Base-by-base conservation (phyloP, 2,113 vertebrate species). In the Megaleporinus macrocephalus region DNA sequence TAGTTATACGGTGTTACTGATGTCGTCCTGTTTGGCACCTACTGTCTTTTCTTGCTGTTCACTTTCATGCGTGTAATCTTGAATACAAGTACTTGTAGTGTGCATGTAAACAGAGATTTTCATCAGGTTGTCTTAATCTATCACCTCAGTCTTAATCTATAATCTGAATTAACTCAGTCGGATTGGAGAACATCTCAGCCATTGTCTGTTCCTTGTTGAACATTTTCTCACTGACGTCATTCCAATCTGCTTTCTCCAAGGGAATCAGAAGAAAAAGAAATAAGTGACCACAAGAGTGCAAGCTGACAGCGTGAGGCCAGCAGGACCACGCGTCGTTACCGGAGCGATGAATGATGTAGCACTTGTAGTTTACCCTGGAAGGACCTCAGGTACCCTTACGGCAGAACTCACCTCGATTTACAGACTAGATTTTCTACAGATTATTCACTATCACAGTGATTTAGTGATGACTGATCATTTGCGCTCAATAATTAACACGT, bases 231-330 rank as follows among this genome's bases (percentile, higher is more conserved):
- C 44, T 77, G 12, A 75, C 33, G 24, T 44, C 33, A 20, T 47
- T 41, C 2, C 33, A 36, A 10, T 49, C 41, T 76, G 73, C n/a
- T 74, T 33, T 86, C 24, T 78, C 26, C 62, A 81, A 90, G 83
- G 80, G 33, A n/a, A 73, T 76, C 80, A 80, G 83, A 88, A 85
- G 66, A 86, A 86, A 61, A 88, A 82, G 76, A 80, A 85, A 51
- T 83, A 76, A 81, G 66, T 14, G 27, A 33, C 2, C 26, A 18
- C 41, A 75, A 65, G 68, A 51, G 36, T 27, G 30, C 30, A n/a
- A 70, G 62, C 22, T 55, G 57, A 69, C 24, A 22, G 27, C 16
- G 15, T 4, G 44, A 18, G 24, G 26, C 41, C n/a, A 53, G 33
- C n/a, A 12, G 55, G 47, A 65, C 44, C 61, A 51, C 22, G 57